Conservation (phyloP, 2,113 vertebrate genomes). For the Scartelaos histophorus region DNA sequence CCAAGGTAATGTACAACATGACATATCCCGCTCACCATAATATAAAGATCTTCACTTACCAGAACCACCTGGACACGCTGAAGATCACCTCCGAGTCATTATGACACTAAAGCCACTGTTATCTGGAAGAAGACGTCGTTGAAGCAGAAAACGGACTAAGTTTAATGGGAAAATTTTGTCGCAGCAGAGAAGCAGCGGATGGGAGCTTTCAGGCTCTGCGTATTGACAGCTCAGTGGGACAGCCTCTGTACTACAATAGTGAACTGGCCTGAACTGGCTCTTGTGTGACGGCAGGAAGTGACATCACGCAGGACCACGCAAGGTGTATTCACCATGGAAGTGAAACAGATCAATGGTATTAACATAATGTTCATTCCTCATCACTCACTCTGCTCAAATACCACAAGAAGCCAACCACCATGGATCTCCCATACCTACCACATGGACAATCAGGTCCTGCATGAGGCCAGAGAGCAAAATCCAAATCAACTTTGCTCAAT, state of each 20-base stretch:
- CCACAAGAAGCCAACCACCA: background rate
- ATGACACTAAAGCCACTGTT: slow-evolving; percentile 45
- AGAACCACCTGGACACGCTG: slow-evolving; percentile 77
- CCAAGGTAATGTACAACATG: slow-evolving; percentile 18
- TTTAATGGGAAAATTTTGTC: slow-evolving; percentile 34
- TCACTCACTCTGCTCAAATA: background rate
- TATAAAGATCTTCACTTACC: slow-evolving; percentile 60
- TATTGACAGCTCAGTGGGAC: slow-evolving; percentile 66
- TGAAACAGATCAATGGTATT: no score
- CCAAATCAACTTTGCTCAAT: background rate
- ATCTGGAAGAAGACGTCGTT: slow-evolving; percentile 56
- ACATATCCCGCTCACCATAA: background rate
- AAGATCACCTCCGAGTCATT: slow-evolving; percentile 83
- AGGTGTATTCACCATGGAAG: slow-evolving; percentile 2
- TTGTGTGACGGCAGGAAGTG: slow-evolving; percentile 67
- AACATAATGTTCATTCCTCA: background rate
- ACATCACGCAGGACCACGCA: slow-evolving; percentile 43
- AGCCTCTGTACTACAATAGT: slow-evolving; percentile 50
- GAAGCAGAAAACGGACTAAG: slow-evolving; percentile 12
- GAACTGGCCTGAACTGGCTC: slow-evolving; percentile 76
- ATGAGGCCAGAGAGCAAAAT: background rate
- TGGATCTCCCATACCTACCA: background rate
- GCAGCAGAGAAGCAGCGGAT: slow-evolving; percentile 10
- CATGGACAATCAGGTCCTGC: background rate
- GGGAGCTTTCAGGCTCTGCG: slow-evolving; percentile 1